Evolutionary conservation across 1,140 invertebrate genomes (phyloP), one percentile per base, ranked within the genome.

Genomic region (Centruroides sculpturatus): DNA sequence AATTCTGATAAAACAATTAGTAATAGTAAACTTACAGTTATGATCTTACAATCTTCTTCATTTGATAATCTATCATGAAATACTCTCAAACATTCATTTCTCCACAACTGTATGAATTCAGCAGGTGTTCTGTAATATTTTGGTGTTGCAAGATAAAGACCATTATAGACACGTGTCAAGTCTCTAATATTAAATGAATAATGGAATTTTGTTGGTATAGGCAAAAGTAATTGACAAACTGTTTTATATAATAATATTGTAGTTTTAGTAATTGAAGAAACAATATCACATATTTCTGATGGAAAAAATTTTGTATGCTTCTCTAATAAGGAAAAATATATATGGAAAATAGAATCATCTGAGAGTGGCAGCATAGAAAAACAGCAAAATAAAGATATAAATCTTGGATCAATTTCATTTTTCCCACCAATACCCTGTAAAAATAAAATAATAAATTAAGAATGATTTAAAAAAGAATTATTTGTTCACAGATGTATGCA

Each of bases 121-220:
- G 83, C 79, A 9, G 78, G 70, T 47, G 76, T 78, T n/a, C 77
- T 76, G 71, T 85, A 87, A 66, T 80, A 79, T 35, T 74, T 72
- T 0, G 85, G 81, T 54, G 82, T 78, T 35, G 85, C 88, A 57
- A 88, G 79, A 59, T 85, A 82, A 62, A 95, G 69, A 4, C 90
- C 90, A 49, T 82, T 82, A 61, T 82, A 83, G 36, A 93, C 83
- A 55, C 87, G 80, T 2, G 88, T 91, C 55, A 95, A 74, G 77
- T 95, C 91, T 63, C 89, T 80, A 73, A 94, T 80, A 72, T 93
- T 94, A 74, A 93, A 95, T 61, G 92, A 89, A 73, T 94, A 94
- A 73, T 94, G 90, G 75, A 94, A 94, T 72, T 90, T 93, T 5
- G 84, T 85, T 5, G 92, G 92, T 0, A 89, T 93, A 13, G 90